Conservation (phyloP, 2,888 invertebrate species). For the Diplolepis rosae region DNA sequence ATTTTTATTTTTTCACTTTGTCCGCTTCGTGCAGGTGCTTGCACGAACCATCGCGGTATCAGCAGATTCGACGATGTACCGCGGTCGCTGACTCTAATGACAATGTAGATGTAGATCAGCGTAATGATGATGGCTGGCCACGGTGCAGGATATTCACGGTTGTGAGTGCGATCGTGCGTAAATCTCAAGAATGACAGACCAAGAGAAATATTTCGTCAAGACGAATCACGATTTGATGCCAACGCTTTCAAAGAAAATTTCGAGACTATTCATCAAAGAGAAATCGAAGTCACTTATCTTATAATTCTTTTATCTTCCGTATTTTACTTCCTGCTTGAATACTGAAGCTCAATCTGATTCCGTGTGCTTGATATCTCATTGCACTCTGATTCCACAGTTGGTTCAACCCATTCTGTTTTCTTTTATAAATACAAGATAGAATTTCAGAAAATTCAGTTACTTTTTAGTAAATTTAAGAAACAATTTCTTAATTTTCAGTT, state of each 20-base stretch:
- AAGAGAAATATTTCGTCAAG: constrained; percentile 25
- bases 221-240: constrained; percentile 13
- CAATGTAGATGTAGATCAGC: constrained; percentile 67
- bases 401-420: not conserved
- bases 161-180: constrained; percentile 69
- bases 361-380: not conserved
- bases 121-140: constrained; percentile 64
- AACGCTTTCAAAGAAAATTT: not conserved
- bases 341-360: not conserved
- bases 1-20: constrained; percentile 3
- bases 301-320: not conserved
- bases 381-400: not conserved
- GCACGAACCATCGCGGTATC: constrained; percentile 46
- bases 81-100: constrained; percentile 65
- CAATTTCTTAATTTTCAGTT: no score
- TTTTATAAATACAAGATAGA: no score
- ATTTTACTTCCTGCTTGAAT: not conserved
- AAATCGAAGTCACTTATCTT: not conserved
- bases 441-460: no score
- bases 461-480: no score
- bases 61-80: constrained; percentile 44
- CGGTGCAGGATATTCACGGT: constrained; percentile 60
- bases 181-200: constrained; percentile 55
- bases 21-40: constrained; percentile 26
- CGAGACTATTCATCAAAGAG: not conserved